Evolutionary conservation across 2,888 invertebrate species (phyloP), one percentile per base, ranked within the genome.

Genomic region (Frankliniella fusca): DNA sequence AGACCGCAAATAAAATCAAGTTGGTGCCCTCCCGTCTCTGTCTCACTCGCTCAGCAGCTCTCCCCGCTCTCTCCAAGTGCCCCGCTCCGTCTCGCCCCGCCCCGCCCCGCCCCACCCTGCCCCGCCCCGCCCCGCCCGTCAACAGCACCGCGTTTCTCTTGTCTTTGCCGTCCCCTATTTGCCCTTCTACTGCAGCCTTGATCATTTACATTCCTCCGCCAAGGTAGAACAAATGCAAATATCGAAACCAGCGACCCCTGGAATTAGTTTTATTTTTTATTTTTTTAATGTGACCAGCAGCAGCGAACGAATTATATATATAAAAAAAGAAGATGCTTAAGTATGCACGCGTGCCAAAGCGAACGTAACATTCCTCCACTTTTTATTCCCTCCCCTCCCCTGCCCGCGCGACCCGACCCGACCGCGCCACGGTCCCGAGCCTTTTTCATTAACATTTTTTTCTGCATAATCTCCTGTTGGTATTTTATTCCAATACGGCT

Each of bases 221-320:
- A 76, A 76, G 70, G 70, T 76, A 76, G 70, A 76, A 76, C 70
- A 76, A 76, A 76, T 76, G 70, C 70, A 76, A 76, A 76, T 76
- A 76, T 76, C 70, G 70, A 76, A n/a, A 76, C 70, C 70, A 23
- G 70, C 70, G 70, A 76, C 70, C 70, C 70, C 70, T 76, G 70
- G 70, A 76, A 76, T 76, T 76, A 76, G 70, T 76, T 76, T n/a
- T n/a, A n/a, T n/a, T n/a, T n/a, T 27, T 76, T 76, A 27, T 76
- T 76, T 76, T 76, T 76, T 27, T 76, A 76, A 76, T 76, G 70
- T 27, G 27, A 76, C 27, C 70, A 76, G 70, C 27, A 76, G 11
- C 70, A 76, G 70, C 27, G 70, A 12, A 76, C 12, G 70, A 76
- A 76, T 76, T 76, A 76, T 27, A 76, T 27, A 76, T 27, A 76